A percentile compares a stretch with the other conserved stretches of the same genome.
Evolutionary conservation across 2,113 vertebrate genomes (phyloP).

Genomic region (Galeopterus variegatus): DNA sequence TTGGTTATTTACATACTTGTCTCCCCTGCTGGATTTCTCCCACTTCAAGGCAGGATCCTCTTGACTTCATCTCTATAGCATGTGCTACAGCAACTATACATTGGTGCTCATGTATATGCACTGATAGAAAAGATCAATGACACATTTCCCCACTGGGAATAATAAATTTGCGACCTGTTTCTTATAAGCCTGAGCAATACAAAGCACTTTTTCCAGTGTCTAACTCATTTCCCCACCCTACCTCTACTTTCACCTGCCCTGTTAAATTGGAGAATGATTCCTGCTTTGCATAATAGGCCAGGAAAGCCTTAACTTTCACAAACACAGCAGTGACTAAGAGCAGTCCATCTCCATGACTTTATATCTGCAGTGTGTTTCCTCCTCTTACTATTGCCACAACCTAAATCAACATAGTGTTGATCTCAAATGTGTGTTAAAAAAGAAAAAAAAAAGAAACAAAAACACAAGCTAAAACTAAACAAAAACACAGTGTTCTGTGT

Average conservation of each 20-base stretch:
- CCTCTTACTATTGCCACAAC: neutral
- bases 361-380: too few species aligned
- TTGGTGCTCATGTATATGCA: neutral
- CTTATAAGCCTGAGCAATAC: neutral
- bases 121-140: neutral
- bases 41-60: neutral
- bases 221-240: neutral
- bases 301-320: neutral
- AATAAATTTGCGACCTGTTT: neutral
- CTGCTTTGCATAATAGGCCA: neutral
- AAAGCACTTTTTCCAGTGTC: neutral
- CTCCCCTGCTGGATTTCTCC: neutral
- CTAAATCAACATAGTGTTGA: neutral
- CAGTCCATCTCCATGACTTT: neutral
- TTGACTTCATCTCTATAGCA: too few species aligned
- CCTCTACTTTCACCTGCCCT: neutral
- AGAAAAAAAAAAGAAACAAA: neutral
- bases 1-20: too few species aligned
- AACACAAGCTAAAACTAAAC: neutral
- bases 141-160: neutral
- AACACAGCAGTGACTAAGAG: neutral
- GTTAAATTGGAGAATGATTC: neutral
- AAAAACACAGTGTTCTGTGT: neutral
- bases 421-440: neutral
- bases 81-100: neutral